Conservation (phyloP, 2,888 invertebrate species). For the Harpalus rubripes region DNA sequence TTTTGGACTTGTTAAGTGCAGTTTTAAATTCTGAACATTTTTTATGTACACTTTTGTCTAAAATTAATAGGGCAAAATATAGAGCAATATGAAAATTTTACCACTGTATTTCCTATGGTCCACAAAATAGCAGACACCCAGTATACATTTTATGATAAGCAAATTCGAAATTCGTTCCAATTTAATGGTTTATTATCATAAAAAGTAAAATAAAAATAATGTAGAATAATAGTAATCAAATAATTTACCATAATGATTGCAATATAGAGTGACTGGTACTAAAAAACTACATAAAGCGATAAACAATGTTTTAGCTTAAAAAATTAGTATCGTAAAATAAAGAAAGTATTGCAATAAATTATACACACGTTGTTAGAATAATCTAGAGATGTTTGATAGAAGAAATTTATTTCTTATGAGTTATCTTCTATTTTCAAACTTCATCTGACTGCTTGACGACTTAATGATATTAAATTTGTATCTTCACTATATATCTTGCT, state of each 20-base stretch:
- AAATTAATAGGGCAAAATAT: too few species aligned
- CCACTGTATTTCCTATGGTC: too few species aligned
- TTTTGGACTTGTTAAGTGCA: too few species aligned
- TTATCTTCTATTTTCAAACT: constrained; percentile 12
- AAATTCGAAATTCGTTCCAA: too few species aligned
- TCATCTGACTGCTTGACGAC: constrained; percentile 21
- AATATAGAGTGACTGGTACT: neutral
- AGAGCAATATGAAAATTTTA: too few species aligned
- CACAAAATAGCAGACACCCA: too few species aligned
- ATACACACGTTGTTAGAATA: constrained; percentile 27
- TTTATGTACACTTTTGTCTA: too few species aligned
- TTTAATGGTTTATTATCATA: too few species aligned
- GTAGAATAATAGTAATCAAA: neutral
- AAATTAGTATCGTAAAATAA: constrained; percentile 29
- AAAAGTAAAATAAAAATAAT: neutral
- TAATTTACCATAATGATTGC: neutral
- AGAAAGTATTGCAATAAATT: constrained; percentile 21
- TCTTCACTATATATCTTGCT: neutral
- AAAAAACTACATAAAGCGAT: constrained; percentile 8
- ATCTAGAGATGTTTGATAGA: constrained; percentile 26
- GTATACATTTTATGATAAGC: too few species aligned
- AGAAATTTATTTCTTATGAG: constrained; percentile 28
- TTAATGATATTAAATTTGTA: neutral
- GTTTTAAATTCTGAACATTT: too few species aligned
- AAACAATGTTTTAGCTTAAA: constrained; percentile 12